Base-by-base conservation (phyloP, 2,113 vertebrate species). In the Poicephalus meyeri region DNA sequence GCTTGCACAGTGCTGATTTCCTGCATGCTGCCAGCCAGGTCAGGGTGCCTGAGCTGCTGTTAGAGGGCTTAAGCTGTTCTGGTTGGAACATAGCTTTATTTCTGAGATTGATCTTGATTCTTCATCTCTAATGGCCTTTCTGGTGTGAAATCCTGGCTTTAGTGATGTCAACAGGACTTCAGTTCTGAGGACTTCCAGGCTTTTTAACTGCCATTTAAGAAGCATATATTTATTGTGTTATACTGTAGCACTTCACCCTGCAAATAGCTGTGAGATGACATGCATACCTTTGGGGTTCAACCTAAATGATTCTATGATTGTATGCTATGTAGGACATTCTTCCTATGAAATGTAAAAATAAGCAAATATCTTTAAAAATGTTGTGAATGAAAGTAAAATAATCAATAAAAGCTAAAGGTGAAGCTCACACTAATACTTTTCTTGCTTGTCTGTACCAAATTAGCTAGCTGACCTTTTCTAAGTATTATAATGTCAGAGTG, bases 1-100 rank as follows among this genome's bases (percentile, higher is more conserved):
- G 83, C 91, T 91, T 91, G 88, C 94, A 28, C 60, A 21, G 85
- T 26, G 53, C 50, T 80, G 78, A 66, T 71, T 79, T 47, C 60
- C 50, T 55, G 88, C 31, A 18, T 35, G 20, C 93, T 63, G 80
- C 66, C 87, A 65, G 80, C 88, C 31, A 6, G 91, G 64, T n/a
- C 72, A 94, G 94, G 95, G 83, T 23, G 77, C 89, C 69, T 90
- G 86, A 95, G 95, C 94, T 92, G 74, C 46, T 28, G 80, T 42
- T 1, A 20, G 4, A 8, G 63, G 88, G 80, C 79, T 95, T 71
- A 64, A 74, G 76, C 77, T 85, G 55, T 68, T 93, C 94, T 78
- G 26, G 3, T 79, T 31, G 16, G 94, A 93, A 88, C 53, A 80
- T 83, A 91, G 92, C 55, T 97, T 97, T 95, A 89, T 80, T 95